These are phyloP conservation scores for Rallus limicola DNA, from an alignment of 2,113 vertebrate genomes.

Conservation along the genomic window DNA sequence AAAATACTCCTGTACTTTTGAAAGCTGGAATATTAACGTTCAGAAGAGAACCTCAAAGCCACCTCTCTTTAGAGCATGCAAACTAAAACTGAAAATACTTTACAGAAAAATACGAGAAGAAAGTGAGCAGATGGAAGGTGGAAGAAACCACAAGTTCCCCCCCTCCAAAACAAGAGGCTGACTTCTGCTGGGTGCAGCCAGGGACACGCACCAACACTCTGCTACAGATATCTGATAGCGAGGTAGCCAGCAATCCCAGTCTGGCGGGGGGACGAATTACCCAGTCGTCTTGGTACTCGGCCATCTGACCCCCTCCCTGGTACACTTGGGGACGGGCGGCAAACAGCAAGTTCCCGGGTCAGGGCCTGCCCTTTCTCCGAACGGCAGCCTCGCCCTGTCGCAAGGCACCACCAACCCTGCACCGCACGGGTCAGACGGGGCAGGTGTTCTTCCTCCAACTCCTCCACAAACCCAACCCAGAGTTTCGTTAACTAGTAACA, in stretches of 20 bases:
- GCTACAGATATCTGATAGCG: neutral
- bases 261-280: neutral
- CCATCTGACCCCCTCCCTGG: neutral
- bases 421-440: fast-evolving
- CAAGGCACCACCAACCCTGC: neutral
- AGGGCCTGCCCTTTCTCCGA: fast-evolving
- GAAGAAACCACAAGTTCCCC: neutral
- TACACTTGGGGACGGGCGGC: fast-evolving
- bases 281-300: fast-evolving
- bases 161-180: neutral
- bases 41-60: neutral
- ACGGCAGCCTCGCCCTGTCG: fast-evolving
- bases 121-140: neutral
- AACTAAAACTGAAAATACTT: neutral
- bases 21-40: neutral
- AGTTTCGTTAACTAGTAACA: neutral
- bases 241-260: neutral
- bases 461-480: neutral
- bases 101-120: neutral
- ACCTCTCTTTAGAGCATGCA: neutral
- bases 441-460: neutral
- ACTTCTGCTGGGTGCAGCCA: neutral
- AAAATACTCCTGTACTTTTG: neutral
- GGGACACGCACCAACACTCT: neutral
- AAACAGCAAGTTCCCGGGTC: fast-evolving